phyloP scores from a whole-genome alignment of 2,797 vertebrate genomes.

The Enteromius thamalakanensis region DNA sequence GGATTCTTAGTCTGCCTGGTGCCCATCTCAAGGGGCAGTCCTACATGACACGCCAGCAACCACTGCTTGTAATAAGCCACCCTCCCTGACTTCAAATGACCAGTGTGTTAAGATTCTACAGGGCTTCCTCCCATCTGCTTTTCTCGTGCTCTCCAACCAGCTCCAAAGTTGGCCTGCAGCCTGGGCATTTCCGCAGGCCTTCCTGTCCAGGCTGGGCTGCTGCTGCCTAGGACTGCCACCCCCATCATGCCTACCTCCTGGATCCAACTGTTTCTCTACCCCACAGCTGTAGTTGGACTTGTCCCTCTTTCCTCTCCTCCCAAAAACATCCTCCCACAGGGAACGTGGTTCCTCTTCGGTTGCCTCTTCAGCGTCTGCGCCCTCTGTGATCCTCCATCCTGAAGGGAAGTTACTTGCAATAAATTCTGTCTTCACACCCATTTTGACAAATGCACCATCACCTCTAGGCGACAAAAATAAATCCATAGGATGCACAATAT shows the following conservation, averaged over 20 bases:
- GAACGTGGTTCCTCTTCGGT: slow-evolving; percentile 75
- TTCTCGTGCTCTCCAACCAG: slow-evolving; percentile 63
- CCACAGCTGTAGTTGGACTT: slow-evolving; percentile 65
- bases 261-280: slow-evolving; percentile 69
- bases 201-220: slow-evolving; percentile 72
- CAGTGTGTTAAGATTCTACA: slow-evolving; percentile 75
- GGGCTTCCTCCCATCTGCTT: slow-evolving; percentile 80
- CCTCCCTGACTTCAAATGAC: slow-evolving; percentile 67
- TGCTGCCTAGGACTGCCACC: slow-evolving; percentile 72
- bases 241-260: slow-evolving; percentile 67
- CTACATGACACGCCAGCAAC: not conserved
- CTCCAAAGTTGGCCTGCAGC: slow-evolving; percentile 67
- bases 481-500: slow-evolving; percentile 69
- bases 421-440: slow-evolving; percentile 85
- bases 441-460: slow-evolving; percentile 80
- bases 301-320: slow-evolving; percentile 70
- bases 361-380: slow-evolving; percentile 72
- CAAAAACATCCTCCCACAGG: slow-evolving; percentile 71
- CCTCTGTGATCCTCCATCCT: slow-evolving; percentile 72
- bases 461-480: slow-evolving; percentile 74
- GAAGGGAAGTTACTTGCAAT: slow-evolving; percentile 83
- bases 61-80: not conserved
- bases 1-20: not conserved
- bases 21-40: not conserved
- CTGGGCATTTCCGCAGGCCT: slow-evolving; percentile 77